Evolutionary conservation across 2,888 invertebrate species (phyloP), one percentile per base, ranked within the genome.

Genomic region (Amiota minor): DNA sequence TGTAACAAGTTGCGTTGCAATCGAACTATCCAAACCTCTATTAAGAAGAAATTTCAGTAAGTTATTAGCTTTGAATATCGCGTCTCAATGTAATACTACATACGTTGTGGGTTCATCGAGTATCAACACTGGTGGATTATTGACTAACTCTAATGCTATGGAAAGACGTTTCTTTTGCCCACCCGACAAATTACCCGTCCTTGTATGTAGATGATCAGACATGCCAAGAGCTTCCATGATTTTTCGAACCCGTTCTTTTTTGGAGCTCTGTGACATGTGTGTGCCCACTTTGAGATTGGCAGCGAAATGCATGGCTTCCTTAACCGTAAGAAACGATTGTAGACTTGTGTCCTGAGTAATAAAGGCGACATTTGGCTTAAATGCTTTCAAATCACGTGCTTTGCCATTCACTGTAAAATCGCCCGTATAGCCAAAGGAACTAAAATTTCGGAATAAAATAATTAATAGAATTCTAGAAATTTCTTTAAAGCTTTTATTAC

Each of bases 51-150:
- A 35, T 35, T 35, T 35, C 35, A 68, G 12, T 45, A 20, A 53
- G 45, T 2, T 8, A 62, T 49, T 45, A 10, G 4, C 0, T n/a
- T 49, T 46, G 67, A 46, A 14, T 45, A 20, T 10, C 18, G 9
- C 2, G 0, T 10, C n/a, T 9, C 8, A 4, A 9, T 1, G 56
- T n/a, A 47, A 59, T 12, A 47, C 16, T 61, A 11, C 75, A 81
- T 91, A 97, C 97, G 96, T 97, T 49, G 97, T 98, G 35, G 98
- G 98, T 90, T 98, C 98, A 88, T 98, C 98, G 79, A 98, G 93
- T 88, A 98, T 96, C 93, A 98, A 94, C 68, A 98, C 93, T 1
- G 96, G 95, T 1, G 98, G 98, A 89, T 98, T 97, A 88, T 94
- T 96, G 79, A 98, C 93, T 81, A 98, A 91, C 91, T 98, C 98